phyloP scores from a whole-genome alignment of 2,113 vertebrate genomes.

The Gymnocephalus cernua region DNA sequence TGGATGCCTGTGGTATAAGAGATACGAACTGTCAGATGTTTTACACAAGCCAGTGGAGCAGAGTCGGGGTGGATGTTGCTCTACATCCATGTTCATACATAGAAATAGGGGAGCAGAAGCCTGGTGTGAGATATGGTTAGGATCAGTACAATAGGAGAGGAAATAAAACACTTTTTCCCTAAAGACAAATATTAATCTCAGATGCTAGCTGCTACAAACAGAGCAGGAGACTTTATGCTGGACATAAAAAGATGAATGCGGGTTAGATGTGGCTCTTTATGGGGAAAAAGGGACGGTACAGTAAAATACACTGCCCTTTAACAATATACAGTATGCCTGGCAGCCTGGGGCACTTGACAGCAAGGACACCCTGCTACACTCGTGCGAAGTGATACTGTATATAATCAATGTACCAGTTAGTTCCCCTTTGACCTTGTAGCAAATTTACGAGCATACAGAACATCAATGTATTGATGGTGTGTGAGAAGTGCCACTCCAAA shows the following conservation, averaged over 20 bases:
- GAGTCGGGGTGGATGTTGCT: conserved; percentile 17
- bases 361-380: conserved; percentile 43
- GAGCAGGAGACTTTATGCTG: not conserved
- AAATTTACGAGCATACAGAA: conserved; percentile 60
- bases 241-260: conserved; percentile 15
- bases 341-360: conserved; percentile 25
- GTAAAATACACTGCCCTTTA: conserved; percentile 27
- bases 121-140: conserved; percentile 1
- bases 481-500: conserved; percentile 40
- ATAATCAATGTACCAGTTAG: conserved; percentile 66
- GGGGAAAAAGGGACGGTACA: not conserved
- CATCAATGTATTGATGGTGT: conserved; percentile 56
- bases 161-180: not conserved
- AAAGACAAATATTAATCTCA: conserved; percentile 11
- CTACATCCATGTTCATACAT: conserved; percentile 19
- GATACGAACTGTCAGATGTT: conserved; percentile 64
- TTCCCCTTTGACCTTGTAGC: conserved; percentile 70
- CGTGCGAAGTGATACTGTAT: conserved; percentile 40
- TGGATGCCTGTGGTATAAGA: conserved; percentile 29
- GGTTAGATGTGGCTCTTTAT: not conserved
- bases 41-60: conserved; percentile 56
- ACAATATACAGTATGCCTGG: conserved; percentile 33
- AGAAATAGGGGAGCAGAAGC: conserved; percentile 20
- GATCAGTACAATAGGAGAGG: conserved; percentile 18
- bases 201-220: not conserved